Percentiles rank a stretch among this genome's conserved stretches.
Conservation (phyloP, 1,140 invertebrate genomes). For the Cotesia glomerata region DNA sequence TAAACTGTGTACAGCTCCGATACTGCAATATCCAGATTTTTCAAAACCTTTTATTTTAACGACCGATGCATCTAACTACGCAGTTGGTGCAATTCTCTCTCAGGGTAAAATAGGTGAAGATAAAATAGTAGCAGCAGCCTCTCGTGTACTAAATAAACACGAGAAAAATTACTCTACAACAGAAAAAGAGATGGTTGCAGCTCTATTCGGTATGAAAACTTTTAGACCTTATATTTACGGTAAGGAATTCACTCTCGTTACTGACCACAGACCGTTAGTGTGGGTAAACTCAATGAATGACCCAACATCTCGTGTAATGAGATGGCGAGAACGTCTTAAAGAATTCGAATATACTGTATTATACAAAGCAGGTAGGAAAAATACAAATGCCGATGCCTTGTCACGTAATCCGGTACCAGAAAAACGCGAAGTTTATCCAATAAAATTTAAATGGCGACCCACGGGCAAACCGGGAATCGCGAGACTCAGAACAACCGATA, state of each 20-base stretch:
- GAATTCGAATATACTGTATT: not conserved
- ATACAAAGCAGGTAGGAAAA: not conserved
- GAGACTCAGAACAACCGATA: no score
- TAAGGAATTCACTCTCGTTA: not conserved
- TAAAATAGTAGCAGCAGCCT: no score
- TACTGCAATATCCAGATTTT: no score
- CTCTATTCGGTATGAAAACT: not conserved
- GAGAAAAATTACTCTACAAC: not conserved
- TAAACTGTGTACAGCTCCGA: no score
- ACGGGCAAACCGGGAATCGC: no score
- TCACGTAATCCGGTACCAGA: not conserved
- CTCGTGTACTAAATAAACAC: no score
- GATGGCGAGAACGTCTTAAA: not conserved
- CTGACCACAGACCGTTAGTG: not conserved
- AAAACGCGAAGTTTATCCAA: not conserved
- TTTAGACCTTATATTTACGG: not conserved
- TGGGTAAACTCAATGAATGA: conserved; percentile 2
- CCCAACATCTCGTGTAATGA: not conserved
- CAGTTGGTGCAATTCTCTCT: no score
- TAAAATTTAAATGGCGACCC: no score
- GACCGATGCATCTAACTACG: no score
- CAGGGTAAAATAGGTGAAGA: no score
- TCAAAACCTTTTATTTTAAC: no score
- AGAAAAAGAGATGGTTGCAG: not conserved
- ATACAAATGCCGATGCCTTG: not conserved